Evolutionary conservation across 1,140 invertebrate genomes (phyloP).

Genomic region (Maconellicoccus hirsutus): DNA sequence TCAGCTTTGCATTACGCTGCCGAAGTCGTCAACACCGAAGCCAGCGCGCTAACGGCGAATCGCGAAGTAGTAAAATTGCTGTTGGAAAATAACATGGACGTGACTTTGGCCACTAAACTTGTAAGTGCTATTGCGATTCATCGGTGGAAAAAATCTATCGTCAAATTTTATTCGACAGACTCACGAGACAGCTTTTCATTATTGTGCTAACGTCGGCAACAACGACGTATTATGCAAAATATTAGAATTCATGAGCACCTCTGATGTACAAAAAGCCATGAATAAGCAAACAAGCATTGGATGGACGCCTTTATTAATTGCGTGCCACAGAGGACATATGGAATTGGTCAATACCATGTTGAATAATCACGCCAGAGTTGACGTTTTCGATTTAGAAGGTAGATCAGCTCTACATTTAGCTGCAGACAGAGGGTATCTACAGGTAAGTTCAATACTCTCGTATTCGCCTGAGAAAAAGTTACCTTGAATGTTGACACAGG

Average conservation of each 20-base stretch:
- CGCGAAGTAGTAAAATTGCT: constrained; percentile 83
- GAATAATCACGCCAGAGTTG: constrained; percentile 86
- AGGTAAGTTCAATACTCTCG: constrained; percentile 39
- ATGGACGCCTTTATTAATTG: constrained; percentile 92
- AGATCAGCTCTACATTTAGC: constrained; percentile 90
- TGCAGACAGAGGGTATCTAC: constrained; percentile 80
- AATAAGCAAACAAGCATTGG: constrained; percentile 85
- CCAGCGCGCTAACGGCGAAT: constrained; percentile 55
- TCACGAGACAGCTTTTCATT: constrained; percentile 89
- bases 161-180: constrained; percentile 40
- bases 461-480: no score
- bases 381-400: constrained; percentile 95
- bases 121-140: constrained; percentile 34
- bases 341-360: constrained; percentile 60
- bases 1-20: constrained; percentile 83
- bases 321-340: constrained; percentile 49
- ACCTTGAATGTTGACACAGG: constrained; percentile 37
- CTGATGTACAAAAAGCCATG: constrained; percentile 79
- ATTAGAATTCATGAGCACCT: constrained; percentile 72
- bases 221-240: constrained; percentile 90
- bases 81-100: constrained; percentile 79
- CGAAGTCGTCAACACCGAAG: constrained; percentile 63
- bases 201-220: constrained; percentile 87
- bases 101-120: constrained; percentile 63
- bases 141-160: background rate